Percentiles rank a stretch among this genome's conserved stretches.
These are phyloP conservation scores for Calliphora vomitoria DNA, from an alignment of 2,888 invertebrate species.

Conservation along the genomic window DNA sequence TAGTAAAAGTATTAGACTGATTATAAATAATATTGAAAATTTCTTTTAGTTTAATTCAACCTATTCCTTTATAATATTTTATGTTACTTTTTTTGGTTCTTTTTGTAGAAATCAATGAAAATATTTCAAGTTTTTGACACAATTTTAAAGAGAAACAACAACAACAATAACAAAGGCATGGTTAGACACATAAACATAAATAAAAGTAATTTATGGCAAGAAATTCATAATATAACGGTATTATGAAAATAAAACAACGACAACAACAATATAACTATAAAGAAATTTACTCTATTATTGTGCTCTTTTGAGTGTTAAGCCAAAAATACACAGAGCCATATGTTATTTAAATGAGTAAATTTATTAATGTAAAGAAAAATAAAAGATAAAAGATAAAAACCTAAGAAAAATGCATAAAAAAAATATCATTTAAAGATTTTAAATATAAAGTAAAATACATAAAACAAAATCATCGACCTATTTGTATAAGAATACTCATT, in stretches of 20 bases:
- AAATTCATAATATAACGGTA: constrained; percentile 11
- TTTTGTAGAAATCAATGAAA: not conserved
- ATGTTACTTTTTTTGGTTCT: not conserved
- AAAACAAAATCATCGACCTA: too few species aligned
- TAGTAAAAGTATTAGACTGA: not conserved
- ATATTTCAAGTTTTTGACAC: constrained; percentile 15
- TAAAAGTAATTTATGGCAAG: not conserved
- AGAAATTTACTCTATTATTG: not conserved
- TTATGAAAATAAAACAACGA: not conserved
- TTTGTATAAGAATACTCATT: too few species aligned
- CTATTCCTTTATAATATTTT: not conserved
- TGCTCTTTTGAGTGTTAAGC: not conserved
- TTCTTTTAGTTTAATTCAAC: not conserved
- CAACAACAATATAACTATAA: not conserved
- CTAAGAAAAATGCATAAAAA: too few species aligned
- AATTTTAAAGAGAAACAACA: not conserved
- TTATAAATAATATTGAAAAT: not conserved
- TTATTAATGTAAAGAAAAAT: too few species aligned
- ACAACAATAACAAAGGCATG: not conserved
- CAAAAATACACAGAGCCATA: not conserved
- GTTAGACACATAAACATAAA: not conserved
- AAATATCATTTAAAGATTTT: too few species aligned
- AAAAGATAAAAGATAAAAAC: too few species aligned
- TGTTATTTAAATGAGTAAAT: too few species aligned
- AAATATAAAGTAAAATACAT: too few species aligned